These are phyloP conservation scores for Lutjanus argentimaculatus DNA, from an alignment of 2,797 vertebrate genomes.

Conservation along the genomic window DNA sequence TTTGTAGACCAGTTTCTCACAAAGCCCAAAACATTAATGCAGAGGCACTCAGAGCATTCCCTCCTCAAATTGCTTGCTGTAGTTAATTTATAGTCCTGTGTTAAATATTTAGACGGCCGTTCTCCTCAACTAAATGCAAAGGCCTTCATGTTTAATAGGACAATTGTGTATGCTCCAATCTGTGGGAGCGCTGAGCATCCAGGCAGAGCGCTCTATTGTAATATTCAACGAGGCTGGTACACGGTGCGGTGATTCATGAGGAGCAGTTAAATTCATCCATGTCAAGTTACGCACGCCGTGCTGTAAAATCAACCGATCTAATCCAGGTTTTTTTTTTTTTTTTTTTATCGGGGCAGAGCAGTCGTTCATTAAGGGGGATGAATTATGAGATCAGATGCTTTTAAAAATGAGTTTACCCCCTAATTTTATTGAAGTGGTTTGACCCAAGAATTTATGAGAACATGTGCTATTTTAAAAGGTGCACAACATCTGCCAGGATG, in stretches of 20 bases:
- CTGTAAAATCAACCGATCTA: conserved; percentile 63
- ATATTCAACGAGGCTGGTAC: conserved; percentile 47
- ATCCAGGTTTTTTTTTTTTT: conserved; percentile 1
- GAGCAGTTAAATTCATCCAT: conserved; percentile 58
- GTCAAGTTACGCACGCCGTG: conserved; percentile 34
- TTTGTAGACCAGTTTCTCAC: not conserved
- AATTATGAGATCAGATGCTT: conserved; percentile 53
- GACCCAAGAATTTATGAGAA: conserved; percentile 33
- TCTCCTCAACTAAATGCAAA: conserved; percentile 44
- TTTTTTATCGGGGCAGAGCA: conserved; percentile 51
- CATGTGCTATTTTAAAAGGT: conserved; percentile 45
- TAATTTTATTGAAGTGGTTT: conserved; percentile 49
- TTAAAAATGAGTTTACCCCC: conserved; percentile 25
- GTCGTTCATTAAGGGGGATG: conserved; percentile 56
- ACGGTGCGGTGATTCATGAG: conserved; percentile 62
- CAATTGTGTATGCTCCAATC: conserved; percentile 44
- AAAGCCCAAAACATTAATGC: conserved; percentile 12
- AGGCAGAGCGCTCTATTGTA: conserved; percentile 52
- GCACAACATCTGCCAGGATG: conserved; percentile 20
- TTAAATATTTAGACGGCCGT: conserved; percentile 59
- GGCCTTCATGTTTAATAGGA: conserved; percentile 66
- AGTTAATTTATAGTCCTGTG: conserved; percentile 34
- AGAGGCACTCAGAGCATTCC: not conserved
- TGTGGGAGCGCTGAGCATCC: conserved; percentile 35
- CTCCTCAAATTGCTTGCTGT: conserved; percentile 22